Evolutionary conservation across 2,797 vertebrate species (phyloP), one percentile per base, ranked within the genome.

Genomic region (Enoplosus armatus): DNA sequence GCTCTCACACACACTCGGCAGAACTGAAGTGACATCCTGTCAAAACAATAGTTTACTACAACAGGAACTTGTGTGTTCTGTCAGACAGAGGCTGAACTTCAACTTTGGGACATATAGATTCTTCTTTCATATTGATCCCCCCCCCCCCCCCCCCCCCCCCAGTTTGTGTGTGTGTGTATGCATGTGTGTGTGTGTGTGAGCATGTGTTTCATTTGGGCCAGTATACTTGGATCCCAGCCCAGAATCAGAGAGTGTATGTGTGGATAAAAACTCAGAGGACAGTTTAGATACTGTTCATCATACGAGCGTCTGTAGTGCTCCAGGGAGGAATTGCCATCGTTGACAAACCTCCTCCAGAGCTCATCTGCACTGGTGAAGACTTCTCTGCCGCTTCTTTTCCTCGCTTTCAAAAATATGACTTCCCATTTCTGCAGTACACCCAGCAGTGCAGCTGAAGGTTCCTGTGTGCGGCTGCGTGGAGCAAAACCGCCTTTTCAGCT

Each of bases 1-100:
- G 91, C 94, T 93, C 93, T 93, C 90, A 91, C 92, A 93, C 92
- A 93, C 92, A 92, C 90, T 87, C 87, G 66, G 91, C 90, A 94
- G 96, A 97, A 97, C 97, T 97, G 97, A 97, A 98, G 97, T 98
- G 97, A 98, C 98, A 97, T 96, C 95, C 97, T 98, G 97, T 98
- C 97, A 97, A 95, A 95, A 96, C 95, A 96, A 95, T 95, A 96
- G 95, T 96, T 96, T 96, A 96, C 94, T 95, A 95, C 94, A 95
- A 95, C 92, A 92, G 93, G 86, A 95, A 95, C 93, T 95, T 94
- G 93, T 95, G 93, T 93, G 93, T 95, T 95, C 93, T 94, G 93
- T 94, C 95, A 95, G 94, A 94, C 91, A 80, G 82, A 92, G 92
- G 91, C 90, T 93, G 89, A 93, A 94, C 92, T 93, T 91, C 90